phyloP scores from a whole-genome alignment of 2,797 vertebrate species.

The Tauraco hartlaubi region DNA sequence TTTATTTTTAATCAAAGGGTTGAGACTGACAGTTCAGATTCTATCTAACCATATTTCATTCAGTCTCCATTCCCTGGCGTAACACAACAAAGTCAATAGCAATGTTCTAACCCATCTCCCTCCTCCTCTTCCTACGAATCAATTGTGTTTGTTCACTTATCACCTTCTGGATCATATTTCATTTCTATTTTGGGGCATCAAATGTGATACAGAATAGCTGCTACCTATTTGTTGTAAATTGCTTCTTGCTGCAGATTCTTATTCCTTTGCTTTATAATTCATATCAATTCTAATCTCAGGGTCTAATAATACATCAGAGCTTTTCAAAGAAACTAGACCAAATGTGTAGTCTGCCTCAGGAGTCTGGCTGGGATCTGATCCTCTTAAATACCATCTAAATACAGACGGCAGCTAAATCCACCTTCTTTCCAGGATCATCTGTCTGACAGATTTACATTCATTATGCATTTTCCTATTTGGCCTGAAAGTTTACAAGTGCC shows the following conservation, averaged over 20 bases:
- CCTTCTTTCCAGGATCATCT: not conserved
- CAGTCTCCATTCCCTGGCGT: not conserved
- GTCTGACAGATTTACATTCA: not conserved
- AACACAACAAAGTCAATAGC: slow-evolving; percentile 47
- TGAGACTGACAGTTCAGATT: not conserved
- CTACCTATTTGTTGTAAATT: slow-evolving; percentile 52
- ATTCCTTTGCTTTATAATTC: slow-evolving; percentile 16
- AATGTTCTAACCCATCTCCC: slow-evolving; percentile 29
- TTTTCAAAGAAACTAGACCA: not conserved
- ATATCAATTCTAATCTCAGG: slow-evolving; percentile 27
- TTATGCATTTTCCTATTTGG: not conserved
- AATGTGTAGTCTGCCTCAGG: not conserved
- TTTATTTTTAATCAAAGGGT: slow-evolving; percentile 60
- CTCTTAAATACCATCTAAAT: not conserved
- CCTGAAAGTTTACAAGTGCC: not conserved
- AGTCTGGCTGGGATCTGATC: not conserved
- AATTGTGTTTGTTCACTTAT: slow-evolving; percentile 65
- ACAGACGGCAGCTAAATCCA: not conserved
- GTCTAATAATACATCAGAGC: not conserved
- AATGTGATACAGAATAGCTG: slow-evolving; percentile 27
- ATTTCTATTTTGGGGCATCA: slow-evolving; percentile 49
- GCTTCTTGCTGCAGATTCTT: slow-evolving; percentile 32
- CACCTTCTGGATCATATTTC: slow-evolving; percentile 56
- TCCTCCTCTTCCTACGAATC: not conserved
- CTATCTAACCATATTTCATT: slow-evolving; percentile 53